These are phyloP conservation scores for Leuctra nigra DNA, from an alignment of 2,888 invertebrate species.

Conservation along the genomic window DNA sequence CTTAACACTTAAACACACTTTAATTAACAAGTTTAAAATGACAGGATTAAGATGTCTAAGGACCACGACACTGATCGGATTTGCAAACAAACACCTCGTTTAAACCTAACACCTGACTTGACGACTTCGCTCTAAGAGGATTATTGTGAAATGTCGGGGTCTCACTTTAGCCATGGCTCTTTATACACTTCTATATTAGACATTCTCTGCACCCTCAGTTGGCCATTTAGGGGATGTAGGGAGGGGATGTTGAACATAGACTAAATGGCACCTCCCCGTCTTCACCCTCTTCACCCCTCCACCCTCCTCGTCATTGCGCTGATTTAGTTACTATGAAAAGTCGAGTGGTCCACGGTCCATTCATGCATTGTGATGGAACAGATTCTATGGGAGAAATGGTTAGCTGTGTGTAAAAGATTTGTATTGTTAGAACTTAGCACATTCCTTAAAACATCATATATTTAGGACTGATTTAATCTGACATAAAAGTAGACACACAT, in stretches of 20 bases:
- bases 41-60: neutral
- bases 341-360: too few species aligned
- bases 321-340: too few species aligned
- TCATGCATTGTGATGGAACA: too few species aligned
- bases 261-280: constrained; percentile 13
- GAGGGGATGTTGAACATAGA: constrained; percentile 2
- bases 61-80: neutral
- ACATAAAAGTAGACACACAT: too few species aligned
- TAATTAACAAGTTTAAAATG: neutral
- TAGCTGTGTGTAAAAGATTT: too few species aligned
- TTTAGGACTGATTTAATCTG: too few species aligned
- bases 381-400: too few species aligned
- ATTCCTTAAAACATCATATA: too few species aligned
- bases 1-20: neutral
- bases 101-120: constrained; percentile 8
- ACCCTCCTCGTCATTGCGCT: neutral
- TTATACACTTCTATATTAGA: constrained; percentile 1
- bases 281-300: too few species aligned
- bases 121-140: constrained; percentile 5
- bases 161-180: neutral
- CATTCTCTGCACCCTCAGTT: constrained; percentile 1
- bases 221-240: constrained; percentile 9
- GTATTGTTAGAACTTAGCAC: too few species aligned
- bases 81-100: neutral
- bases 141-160: constrained; percentile 7